Base-by-base conservation (phyloP, 2,797 vertebrate genomes). In the Esox masquinongy region DNA sequence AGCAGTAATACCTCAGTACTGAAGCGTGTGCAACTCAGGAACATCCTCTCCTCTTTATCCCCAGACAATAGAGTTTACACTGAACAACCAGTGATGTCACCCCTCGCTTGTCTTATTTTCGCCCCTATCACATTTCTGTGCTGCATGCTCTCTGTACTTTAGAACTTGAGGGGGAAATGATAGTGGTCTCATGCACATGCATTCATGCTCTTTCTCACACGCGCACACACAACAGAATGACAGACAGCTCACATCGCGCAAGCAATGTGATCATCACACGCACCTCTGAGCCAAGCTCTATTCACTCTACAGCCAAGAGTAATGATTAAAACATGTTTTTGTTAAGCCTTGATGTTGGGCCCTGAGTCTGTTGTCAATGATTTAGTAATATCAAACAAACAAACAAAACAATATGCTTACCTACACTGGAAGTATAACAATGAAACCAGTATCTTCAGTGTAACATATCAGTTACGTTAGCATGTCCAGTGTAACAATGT, bases 91-190 rank as follows among this genome's bases (percentile, higher is more conserved):
- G 76, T 87, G 86, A 90, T 82, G 83, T 90, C 86, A 88, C 74
- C 74, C 79, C 72, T 84, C 76, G 70, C 49, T 73, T 36, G 74
- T 47, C 49, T 68, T 82, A 72, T 87, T 75, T 85, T 85, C 75
- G 74, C 79, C 74, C 73, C 12, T 84, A 87, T 89, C 82, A 26
- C 74, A 47, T 90, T 89, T 86, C 83, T 89, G 12, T n/a, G 31
- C 59, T 79, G 50, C 73, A 68, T 15, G 19, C 80, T 85, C 69
- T 82, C 78, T 74, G 51, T 53, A 22, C 76, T 47, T 12, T 11
- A 50, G 1, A 31, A 70, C 74, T 76, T 29, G 73, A 14, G 16
- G 80, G 76, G 73, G 77, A 81, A 82, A 77, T 72, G 59, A 80
- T 73, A 59, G 49, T 63, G 26, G 43, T 59, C 66, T 50, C 26